Base-by-base conservation (phyloP, 1,140 invertebrate genomes). In the Temnothorax longispinosus region DNA sequence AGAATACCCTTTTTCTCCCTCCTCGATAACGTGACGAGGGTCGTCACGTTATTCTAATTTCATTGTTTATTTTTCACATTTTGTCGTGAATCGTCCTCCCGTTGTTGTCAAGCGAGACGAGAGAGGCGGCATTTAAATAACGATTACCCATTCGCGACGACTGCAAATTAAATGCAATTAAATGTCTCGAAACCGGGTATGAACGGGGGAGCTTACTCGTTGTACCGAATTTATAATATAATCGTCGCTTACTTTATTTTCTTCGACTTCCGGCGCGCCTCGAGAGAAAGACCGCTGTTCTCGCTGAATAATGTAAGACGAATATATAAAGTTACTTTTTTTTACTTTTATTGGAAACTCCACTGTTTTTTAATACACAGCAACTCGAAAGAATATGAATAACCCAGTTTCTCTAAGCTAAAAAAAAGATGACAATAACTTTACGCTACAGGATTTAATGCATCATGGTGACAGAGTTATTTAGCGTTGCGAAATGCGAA, bases 121-220 rank as follows among this genome's bases (percentile, higher is more conserved):
- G 44, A 58, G 67, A 60, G 38, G 54, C 32, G 7, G 21, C 54
- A 75, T 84, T 84, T 84, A 84, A 75, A 84, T 84, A 84, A 84
- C 80, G 54, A 74, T 84, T 74, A 84, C 27, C 80, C 32, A 74
- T 84, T 75, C 69, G 80, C 41, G 54, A 84, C 69, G 80, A 84
- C 41, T 81, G 54, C n/a, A 84, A 84, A 84, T 84, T 84, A 54
- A 84, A 84, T 84, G 80, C 80, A 84, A 84, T 75, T 74, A 84
- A 84, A 75, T 84, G 56, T 13, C 69, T 84, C 52, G 52, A 60
- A 47, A 60, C 52, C 69, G 80, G 13, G 11, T 27, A 72, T 52
- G 65, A 32, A n/a, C 32, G 21, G 41, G 52, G 52, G 1, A 54
- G 60, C 44, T 41, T 72, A 10, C 35, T 65, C 62, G 62, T 65